phyloP scores from a whole-genome alignment of 1,140 invertebrate genomes.

The Papilio machaon region DNA sequence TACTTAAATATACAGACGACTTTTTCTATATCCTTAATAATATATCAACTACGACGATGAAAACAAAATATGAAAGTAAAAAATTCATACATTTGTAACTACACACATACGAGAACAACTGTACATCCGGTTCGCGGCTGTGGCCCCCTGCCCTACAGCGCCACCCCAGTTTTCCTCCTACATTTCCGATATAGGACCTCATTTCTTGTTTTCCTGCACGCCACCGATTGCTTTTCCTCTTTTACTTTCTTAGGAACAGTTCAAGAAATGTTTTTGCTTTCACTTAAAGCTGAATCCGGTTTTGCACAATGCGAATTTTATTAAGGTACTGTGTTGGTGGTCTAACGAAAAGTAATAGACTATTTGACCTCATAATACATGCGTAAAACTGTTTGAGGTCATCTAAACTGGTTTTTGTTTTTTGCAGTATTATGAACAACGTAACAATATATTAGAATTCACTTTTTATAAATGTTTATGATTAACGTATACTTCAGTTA shows the following conservation, averaged over 20 bases:
- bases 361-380: not conserved
- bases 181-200: slow-evolving; percentile 22
- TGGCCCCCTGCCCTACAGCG: slow-evolving; percentile 21
- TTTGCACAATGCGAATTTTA: not conserved
- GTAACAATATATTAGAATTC: not conserved
- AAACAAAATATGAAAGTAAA: not conserved
- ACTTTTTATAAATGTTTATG: not conserved
- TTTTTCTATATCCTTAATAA: not conserved
- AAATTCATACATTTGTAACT: slow-evolving; percentile 15
- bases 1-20: not conserved
- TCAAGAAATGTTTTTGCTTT: slow-evolving; percentile 19
- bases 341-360: slow-evolving; percentile 5
- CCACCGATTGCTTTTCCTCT: slow-evolving; percentile 36
- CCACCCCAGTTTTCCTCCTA: slow-evolving; percentile 22
- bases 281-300: slow-evolving; percentile 3
- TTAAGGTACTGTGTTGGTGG: not conserved
- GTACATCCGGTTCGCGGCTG: slow-evolving; percentile 21
- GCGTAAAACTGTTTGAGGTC: not conserved
- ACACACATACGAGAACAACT: not conserved
- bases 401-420: not conserved
- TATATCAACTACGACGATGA: not conserved
- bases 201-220: slow-evolving; percentile 34
- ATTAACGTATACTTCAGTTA: too few species aligned
- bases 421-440: not conserved
- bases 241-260: slow-evolving; percentile 18